Evolutionary conservation across 1,140 invertebrate species (phyloP).

Genomic region (Drosophila kurseongensis): DNA sequence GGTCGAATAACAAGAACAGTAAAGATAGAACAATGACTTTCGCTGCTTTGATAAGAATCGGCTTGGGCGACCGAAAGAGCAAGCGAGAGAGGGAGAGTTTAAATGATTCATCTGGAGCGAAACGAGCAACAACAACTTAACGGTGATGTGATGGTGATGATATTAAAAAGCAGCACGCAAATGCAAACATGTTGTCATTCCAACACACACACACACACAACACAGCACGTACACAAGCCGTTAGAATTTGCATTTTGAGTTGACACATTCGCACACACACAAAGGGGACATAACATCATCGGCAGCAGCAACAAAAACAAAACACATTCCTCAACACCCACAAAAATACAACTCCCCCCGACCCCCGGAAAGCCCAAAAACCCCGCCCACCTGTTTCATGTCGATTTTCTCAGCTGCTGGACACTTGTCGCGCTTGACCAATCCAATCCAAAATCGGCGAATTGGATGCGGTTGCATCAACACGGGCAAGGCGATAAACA

Average conservation of each 20-base stretch:
- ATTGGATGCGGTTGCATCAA: not conserved
- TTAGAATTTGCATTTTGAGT: slow-evolving; percentile 44
- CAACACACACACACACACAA: slow-evolving; percentile 5
- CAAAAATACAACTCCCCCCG: slow-evolving; percentile 1
- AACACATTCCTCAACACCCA: slow-evolving; percentile 11
- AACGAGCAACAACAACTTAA: slow-evolving; percentile 24
- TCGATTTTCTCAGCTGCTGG: slow-evolving; percentile 34
- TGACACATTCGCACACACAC: slow-evolving; percentile 15
- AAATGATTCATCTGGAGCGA: slow-evolving; percentile 63
- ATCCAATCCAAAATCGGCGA: slow-evolving; percentile 1
- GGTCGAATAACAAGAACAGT: slow-evolving; percentile 31
- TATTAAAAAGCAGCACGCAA: slow-evolving; percentile 32
- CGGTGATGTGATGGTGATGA: slow-evolving; percentile 17
- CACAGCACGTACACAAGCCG: slow-evolving; percentile 1
- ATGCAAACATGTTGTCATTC: slow-evolving; percentile 59
- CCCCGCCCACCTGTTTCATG: slow-evolving; percentile 67
- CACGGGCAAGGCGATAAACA: slow-evolving; percentile 11
- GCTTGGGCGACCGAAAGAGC: slow-evolving; percentile 13
- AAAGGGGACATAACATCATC: slow-evolving; percentile 42
- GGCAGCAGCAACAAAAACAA: slow-evolving; percentile 9
- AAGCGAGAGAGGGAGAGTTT: slow-evolving; percentile 15
- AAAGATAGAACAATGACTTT: slow-evolving; percentile 35
- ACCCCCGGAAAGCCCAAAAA: slow-evolving; percentile 1
- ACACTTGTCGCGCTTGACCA: slow-evolving; percentile 27
- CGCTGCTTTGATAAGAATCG: slow-evolving; percentile 35